Percentiles rank a stretch among this genome's conserved stretches.
phyloP scores from a whole-genome alignment of 2,797 vertebrate genomes.

The Lates japonicus region DNA sequence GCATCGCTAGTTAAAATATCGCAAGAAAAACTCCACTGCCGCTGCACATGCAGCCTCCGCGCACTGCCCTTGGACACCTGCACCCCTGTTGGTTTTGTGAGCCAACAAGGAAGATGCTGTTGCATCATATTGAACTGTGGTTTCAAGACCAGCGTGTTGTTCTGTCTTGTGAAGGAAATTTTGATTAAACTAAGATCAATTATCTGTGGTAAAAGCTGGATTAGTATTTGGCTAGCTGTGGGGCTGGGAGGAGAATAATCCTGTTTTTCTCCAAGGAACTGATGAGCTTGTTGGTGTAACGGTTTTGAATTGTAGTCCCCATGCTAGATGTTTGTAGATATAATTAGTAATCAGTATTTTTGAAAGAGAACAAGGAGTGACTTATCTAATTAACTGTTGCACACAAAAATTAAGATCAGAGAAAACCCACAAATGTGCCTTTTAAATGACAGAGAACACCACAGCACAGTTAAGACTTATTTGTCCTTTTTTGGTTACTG shows the following conservation, averaged over 20 bases:
- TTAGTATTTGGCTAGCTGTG: background rate
- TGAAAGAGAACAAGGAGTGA: background rate
- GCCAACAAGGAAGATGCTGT: accelerated
- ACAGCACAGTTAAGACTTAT: too few relatives aligned
- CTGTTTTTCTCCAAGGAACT: background rate
- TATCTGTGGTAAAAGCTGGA: background rate
- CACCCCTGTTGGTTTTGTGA: background rate
- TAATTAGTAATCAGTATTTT: too few relatives aligned
- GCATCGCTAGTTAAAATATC: constrained; percentile 69
- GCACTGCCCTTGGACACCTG: too few relatives aligned
- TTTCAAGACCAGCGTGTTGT: background rate
- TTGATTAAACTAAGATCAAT: background rate
- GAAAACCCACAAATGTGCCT: too few relatives aligned
- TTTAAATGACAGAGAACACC: too few relatives aligned
- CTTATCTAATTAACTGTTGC: too few relatives aligned
- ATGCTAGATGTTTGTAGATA: background rate
- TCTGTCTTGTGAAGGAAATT: background rate
- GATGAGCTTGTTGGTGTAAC: background rate
- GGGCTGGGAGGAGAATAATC: background rate
- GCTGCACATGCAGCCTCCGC: background rate
- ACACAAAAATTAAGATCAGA: too few relatives aligned
- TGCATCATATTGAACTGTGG: accelerated
- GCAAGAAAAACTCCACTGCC: background rate
- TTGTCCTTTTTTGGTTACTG: too few relatives aligned
- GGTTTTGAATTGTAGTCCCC: background rate